phyloP scores from a whole-genome alignment of 2,797 vertebrate species.

The Tragopan temminckii region DNA sequence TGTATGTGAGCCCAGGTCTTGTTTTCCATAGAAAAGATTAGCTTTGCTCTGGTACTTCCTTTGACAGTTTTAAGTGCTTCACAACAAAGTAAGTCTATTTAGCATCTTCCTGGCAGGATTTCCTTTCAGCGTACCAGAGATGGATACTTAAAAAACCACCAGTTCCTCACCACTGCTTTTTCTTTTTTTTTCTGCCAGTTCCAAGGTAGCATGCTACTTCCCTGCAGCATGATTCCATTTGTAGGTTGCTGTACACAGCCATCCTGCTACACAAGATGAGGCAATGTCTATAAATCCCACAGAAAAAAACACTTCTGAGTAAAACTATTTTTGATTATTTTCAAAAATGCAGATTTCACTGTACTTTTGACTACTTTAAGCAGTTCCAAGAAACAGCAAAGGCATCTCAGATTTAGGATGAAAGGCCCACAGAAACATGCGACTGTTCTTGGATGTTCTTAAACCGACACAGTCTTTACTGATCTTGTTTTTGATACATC shows the following conservation, averaged over 20 bases:
- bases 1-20: neutral
- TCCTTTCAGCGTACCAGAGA: neutral
- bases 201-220: neutral
- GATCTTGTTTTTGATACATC: neutral
- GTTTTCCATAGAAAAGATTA: neutral
- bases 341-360: neutral
- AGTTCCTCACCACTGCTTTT: neutral
- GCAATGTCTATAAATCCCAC: neutral
- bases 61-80: neutral
- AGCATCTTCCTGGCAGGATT: neutral
- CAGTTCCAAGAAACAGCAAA: neutral
- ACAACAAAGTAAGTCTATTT: neutral
- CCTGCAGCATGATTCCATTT: neutral
- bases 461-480: neutral
- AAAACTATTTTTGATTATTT: neutral
- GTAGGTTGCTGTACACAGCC: neutral
- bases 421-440: neutral
- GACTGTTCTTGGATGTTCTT: neutral
- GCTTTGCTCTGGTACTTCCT: neutral
- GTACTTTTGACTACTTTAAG: neutral
- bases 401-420: neutral
- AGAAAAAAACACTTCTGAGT: neutral
- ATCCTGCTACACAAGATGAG: neutral
- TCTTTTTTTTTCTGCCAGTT: neutral
- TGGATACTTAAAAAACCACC: neutral